These are phyloP conservation scores for Desmophyllum pertusum DNA, from an alignment of 92 coral and sea anemone genomes.

Conservation along the genomic window DNA sequence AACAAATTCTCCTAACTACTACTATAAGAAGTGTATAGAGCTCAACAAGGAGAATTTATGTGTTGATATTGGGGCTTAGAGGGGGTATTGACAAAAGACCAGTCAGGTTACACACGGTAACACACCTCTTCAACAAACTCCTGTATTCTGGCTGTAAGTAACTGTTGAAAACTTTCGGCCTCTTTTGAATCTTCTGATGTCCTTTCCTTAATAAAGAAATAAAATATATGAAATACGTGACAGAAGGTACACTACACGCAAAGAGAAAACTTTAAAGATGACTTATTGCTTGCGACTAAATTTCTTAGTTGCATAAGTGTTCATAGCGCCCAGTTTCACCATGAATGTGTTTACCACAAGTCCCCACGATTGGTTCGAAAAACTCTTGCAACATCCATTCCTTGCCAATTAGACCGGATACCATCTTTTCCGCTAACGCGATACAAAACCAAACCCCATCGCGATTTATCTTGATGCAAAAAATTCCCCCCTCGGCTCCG, in stretches of 20 bases:
- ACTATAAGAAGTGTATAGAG: not conserved
- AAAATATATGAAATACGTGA: not conserved
- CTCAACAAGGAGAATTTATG: not conserved
- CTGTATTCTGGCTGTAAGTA: slow-evolving; percentile 95
- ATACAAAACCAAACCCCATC: not conserved
- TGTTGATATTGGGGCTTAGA: not conserved
- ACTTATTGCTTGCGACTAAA: not conserved
- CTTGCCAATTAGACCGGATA: too few relatives aligned
- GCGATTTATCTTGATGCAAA: not conserved
- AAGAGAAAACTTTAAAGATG: not conserved
- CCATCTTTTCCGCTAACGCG: not conserved
- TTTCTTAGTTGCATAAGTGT: not conserved
- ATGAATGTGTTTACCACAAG: too few relatives aligned
- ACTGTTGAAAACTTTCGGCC: slow-evolving; percentile 96
- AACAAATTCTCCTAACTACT: not conserved
- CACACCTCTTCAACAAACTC: slow-evolving; percentile 98
- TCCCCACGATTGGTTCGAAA: too few relatives aligned
- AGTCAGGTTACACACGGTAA: not conserved
- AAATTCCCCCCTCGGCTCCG: not conserved
- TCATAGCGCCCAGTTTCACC: too few relatives aligned
- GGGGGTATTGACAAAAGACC: too few relatives aligned
- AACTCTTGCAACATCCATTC: too few relatives aligned
- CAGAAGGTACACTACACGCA: not conserved
- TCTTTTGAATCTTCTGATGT: slow-evolving; percentile 98
- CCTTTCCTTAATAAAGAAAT: slow-evolving; percentile 66